A percentile compares a stretch with the other conserved stretches of the same genome.
These are phyloP conservation scores for Drosophila pandora DNA, from an alignment of 1,140 invertebrate species.

Conservation along the genomic window DNA sequence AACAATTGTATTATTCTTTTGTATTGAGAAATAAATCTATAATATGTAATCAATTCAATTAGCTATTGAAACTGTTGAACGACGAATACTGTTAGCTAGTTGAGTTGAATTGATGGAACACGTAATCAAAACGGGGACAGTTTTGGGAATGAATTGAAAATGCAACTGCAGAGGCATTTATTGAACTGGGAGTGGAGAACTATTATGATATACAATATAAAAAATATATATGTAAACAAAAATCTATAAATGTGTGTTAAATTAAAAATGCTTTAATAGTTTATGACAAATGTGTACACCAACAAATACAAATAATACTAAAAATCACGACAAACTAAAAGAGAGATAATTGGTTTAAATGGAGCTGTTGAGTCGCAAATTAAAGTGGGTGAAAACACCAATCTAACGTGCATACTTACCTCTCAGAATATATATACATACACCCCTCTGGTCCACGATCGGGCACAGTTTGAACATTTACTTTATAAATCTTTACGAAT, in stretches of 20 bases:
- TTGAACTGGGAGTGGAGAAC: slow-evolving; percentile 48
- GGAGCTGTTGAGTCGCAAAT: slow-evolving; percentile 75
- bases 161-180: slow-evolving; percentile 75
- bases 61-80: slow-evolving; percentile 59
- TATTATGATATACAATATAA: slow-evolving; percentile 41
- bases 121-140: slow-evolving; percentile 41
- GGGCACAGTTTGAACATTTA: slow-evolving; percentile 57
- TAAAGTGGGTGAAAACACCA: slow-evolving; percentile 32
- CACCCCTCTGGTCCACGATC: slow-evolving; percentile 34
- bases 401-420: slow-evolving; percentile 20
- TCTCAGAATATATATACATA: slow-evolving; percentile 13
- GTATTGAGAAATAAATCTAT: slow-evolving; percentile 28
- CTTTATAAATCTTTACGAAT: slow-evolving; percentile 45
- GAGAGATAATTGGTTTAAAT: slow-evolving; percentile 68
- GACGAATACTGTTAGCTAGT: slow-evolving; percentile 65
- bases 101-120: slow-evolving; percentile 50
- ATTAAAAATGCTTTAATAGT: slow-evolving; percentile 75
- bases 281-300: slow-evolving; percentile 49
- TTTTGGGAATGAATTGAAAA: slow-evolving; percentile 59
- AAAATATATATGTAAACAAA: slow-evolving; percentile 33
- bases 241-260: slow-evolving; percentile 57
- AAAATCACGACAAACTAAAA: slow-evolving; percentile 32
- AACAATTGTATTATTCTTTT: slow-evolving; percentile 36
- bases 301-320: slow-evolving; percentile 20
- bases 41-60: slow-evolving; percentile 33